Conservation (phyloP, 1,140 invertebrate species). For the Zaprionus kolodkinae region DNA sequence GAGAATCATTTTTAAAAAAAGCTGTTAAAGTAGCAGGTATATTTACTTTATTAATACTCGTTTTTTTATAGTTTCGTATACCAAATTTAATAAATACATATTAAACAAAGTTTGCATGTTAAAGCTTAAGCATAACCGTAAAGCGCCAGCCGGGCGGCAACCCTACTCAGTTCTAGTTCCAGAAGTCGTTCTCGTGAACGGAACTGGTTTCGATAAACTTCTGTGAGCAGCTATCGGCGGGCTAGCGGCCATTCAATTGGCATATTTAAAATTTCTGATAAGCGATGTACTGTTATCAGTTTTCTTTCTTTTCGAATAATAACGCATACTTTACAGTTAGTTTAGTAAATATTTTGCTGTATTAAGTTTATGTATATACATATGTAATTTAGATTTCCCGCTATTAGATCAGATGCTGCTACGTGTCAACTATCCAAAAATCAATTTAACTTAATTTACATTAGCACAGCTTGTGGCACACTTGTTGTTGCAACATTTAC, state of each 20-base stretch:
- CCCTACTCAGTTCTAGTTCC: not conserved
- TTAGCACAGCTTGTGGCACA: slow-evolving; percentile 68
- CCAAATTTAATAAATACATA: not conserved
- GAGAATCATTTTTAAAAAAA: not conserved
- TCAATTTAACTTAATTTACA: slow-evolving; percentile 82
- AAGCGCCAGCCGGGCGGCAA: not conserved
- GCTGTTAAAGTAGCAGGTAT: not conserved
- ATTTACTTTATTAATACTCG: slow-evolving; percentile 17
- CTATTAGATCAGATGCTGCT: slow-evolving; percentile 70
- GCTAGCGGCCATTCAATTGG: not conserved
- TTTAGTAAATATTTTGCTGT: too few species aligned
- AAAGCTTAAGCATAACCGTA: too few species aligned
- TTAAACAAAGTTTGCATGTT: too few species aligned
- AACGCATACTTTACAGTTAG: too few species aligned
- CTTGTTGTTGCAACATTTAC: slow-evolving; percentile 35
- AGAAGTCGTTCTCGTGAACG: not conserved
- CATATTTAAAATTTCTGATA: not conserved
- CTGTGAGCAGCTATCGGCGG: not conserved
- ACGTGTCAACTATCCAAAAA: slow-evolving; percentile 83
- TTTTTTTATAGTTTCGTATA: not conserved
- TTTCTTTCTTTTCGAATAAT: too few species aligned
- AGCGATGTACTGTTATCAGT: too few species aligned
- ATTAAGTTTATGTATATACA: too few species aligned
- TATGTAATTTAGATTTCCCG: too few species aligned
- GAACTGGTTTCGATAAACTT: not conserved